Evolutionary conservation across 2,797 vertebrate species (phyloP), one percentile per base, ranked within the genome.

Genomic region (Fundulus diaphanus): DNA sequence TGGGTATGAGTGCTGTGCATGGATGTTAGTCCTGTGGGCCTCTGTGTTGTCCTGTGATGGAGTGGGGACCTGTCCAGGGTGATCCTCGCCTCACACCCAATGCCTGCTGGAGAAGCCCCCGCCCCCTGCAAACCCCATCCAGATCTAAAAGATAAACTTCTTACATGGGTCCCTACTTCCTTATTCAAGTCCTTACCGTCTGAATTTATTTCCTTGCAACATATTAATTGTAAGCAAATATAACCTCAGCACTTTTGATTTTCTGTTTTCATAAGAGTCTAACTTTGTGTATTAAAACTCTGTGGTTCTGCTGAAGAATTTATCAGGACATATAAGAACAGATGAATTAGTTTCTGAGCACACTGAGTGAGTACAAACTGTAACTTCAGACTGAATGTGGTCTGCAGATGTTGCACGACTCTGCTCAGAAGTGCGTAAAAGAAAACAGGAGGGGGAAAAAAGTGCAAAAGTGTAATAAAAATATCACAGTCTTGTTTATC

Each of bases 331-430:
- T 24, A 24, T 24, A 13, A n/a, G 7, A 37, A 24, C 22, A 66
- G 40, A 66, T 66, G 9, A 27, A 15, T 56, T 16, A 24, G 56
- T 69, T 9, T 27, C 12, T 65, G 8, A 37, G 24, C 29, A 37
- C 11, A 68, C 2, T 70, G 76, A 76, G 70, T 56, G n/a, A 54
- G n/a, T 7, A 31, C 35, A 56, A 74, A 69, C 31, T 48, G 7
- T 72, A 35, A 63, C 27, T 15, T 68, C 1, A 0, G 12, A 29
- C 46, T 59, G 57, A 71, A 73, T 61, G 46, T 59, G 70, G 57
- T 71, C 46, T 70, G 35, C 78, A 59, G 61, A 52, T 37, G 42
- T 68, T 79, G 72, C 5, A 2, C 18, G 11, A 6, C 57, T 78
- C n/a, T 57, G 12, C 71, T 73, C 74, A 63, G 61, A 78, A 71